These are phyloP conservation scores for Scomber japonicus DNA, from an alignment of 2,113 vertebrate genomes.

Conservation along the genomic window DNA sequence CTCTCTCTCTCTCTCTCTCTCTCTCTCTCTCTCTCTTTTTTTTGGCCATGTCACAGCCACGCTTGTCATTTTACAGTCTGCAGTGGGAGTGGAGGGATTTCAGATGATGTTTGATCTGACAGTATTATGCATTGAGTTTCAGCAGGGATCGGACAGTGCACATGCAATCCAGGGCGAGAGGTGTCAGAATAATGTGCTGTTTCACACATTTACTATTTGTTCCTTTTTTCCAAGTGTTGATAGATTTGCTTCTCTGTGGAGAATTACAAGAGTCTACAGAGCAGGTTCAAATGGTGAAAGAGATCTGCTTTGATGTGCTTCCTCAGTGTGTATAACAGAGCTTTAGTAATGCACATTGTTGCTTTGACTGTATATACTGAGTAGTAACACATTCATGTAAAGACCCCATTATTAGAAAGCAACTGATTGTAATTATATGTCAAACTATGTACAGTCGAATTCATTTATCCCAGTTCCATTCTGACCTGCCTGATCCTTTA, in stretches of 20 bases:
- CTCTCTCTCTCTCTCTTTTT: background rate
- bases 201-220: background rate
- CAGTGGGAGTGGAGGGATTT: constrained; percentile 7
- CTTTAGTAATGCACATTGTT: no score
- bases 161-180: background rate
- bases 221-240: background rate
- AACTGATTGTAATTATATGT: no score
- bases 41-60: background rate
- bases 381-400: no score
- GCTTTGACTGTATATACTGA: no score
- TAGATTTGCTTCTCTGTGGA: background rate
- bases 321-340: background rate
- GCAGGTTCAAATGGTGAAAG: background rate
- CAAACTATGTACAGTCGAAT: no score
- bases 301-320: background rate
- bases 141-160: background rate
- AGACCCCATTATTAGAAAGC: no score
- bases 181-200: constrained; percentile 15
- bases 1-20: background rate
- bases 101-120: constrained; percentile 35
- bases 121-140: constrained; percentile 6
- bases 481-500: no score
- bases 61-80: constrained; percentile 3
- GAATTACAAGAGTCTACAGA: background rate
- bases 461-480: no score